Evolutionary conservation across 2,797 vertebrate species (phyloP), one percentile per base, ranked within the genome.

Genomic region (Rhinella marina): DNA sequence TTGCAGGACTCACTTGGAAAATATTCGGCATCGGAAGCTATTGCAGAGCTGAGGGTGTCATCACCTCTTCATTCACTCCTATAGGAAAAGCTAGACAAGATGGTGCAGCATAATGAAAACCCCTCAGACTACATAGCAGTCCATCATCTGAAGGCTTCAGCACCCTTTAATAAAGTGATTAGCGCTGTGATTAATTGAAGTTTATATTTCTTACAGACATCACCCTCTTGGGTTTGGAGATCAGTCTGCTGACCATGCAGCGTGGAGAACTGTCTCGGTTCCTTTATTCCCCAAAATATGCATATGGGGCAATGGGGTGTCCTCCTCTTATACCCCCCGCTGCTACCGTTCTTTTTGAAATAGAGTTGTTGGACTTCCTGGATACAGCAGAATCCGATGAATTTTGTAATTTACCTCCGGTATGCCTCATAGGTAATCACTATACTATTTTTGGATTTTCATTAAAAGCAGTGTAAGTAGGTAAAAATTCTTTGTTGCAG

Each of bases 191-290:
- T 41, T 41, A 41, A 41, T 41, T 4, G 14, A 56, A 62, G 10
- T 25, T 66, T 11, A n/a, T 64, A 16, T 27, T 0, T 72, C 41
- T 21, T 64, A 9, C 94, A 99, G 98, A 99, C 78, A 91, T 99
- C 75, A 98, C 97, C 0, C 91, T 99, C 56, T 59, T 66, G 10
- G 98, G 98, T 8, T 94, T 99, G 93, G 96, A 97, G 90, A 57
- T 98, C 6, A 97, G 96, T 12, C 90, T 99, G 66, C 90, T 96
- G 91, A 97, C 96, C 0, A 99, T 99, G 98, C 93, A 90, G 92
- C 97, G 93, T 88, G 97, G 97, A n/a, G 98, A 99, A 91, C 92
- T 95, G 87, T 95, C 97, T 0, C 94, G 96, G 0, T 97, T 98
- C 86, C 89, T 98, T 50, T 92, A 98, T 82, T 82, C 90, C 0